Conservation (phyloP, 2,113 vertebrate species). For the Ciconia stormi region DNA sequence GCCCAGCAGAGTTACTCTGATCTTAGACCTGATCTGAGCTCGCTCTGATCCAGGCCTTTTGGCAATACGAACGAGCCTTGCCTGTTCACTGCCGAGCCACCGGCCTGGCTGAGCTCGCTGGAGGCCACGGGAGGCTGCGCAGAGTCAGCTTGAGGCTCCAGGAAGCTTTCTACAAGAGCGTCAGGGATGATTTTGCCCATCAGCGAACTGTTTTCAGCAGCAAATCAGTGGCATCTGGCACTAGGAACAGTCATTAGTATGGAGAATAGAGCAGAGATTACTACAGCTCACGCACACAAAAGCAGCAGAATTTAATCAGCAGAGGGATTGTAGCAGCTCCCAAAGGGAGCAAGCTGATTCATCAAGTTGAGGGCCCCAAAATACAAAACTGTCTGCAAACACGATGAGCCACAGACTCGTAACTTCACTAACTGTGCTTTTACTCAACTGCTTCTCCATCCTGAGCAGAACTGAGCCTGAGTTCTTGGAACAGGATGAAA, state of each 20-base stretch:
- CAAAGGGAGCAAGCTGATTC: slow-evolving; percentile 18
- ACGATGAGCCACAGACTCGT: neutral
- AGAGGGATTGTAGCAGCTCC: neutral
- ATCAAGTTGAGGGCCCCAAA: neutral
- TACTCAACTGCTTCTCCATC: neutral
- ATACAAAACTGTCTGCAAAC: slow-evolving; percentile 24
- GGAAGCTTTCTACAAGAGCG: slow-evolving; percentile 1
- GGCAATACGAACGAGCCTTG: neutral
- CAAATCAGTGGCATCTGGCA: slow-evolving; percentile 7
- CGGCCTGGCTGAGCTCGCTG: neutral
- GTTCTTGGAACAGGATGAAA: neutral
- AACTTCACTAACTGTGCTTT: slow-evolving; percentile 6
- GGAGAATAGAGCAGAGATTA: slow-evolving; percentile 34
- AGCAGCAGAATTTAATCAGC: slow-evolving; percentile 32
- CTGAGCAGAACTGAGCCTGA: neutral
- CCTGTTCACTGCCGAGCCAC: neutral
- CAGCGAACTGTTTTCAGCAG: neutral
- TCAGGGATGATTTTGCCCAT: neutral
- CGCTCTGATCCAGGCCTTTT: neutral
- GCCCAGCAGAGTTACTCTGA: neutral
- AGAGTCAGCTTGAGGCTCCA: neutral
- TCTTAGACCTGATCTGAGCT: neutral
- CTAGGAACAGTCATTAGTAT: neutral
- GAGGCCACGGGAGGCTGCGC: neutral
- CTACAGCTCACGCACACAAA: slow-evolving; percentile 21